phyloP scores from a whole-genome alignment of 2,113 vertebrate genomes.

The Oxygymnocypris stewartii region DNA sequence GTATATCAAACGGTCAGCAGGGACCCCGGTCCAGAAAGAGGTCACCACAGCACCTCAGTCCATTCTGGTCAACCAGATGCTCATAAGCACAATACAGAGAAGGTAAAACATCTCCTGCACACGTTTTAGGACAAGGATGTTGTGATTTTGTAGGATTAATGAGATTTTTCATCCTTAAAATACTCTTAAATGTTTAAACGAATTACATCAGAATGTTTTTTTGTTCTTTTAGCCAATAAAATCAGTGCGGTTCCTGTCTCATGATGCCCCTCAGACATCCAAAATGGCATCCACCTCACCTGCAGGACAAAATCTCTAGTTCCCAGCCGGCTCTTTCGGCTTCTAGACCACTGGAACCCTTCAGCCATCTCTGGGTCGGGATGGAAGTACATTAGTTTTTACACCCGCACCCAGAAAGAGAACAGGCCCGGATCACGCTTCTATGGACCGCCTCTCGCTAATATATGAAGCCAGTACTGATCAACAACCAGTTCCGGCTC shows the following conservation, averaged over 20 bases:
- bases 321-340: constrained; percentile 53
- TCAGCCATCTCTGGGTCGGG: constrained; percentile 74
- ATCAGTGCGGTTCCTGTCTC: constrained; percentile 89
- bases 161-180: background rate
- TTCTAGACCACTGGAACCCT: constrained; percentile 75
- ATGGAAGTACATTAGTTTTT: constrained; percentile 79
- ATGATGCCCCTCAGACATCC: constrained; percentile 76
- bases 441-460: constrained; percentile 62
- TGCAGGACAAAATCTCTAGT: constrained; percentile 61
- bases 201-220: background rate
- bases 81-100: constrained; percentile 80
- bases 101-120: constrained; percentile 73
- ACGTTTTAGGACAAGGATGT: background rate
- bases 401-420: constrained; percentile 75
- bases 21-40: constrained; percentile 74
- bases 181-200: too few relatives aligned
- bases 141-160: background rate
- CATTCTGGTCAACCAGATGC: constrained; percentile 90
- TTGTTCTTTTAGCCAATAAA: constrained; percentile 81
- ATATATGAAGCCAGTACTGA: constrained; percentile 61
- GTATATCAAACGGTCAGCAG: constrained; percentile 74
- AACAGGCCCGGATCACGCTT: constrained; percentile 62
- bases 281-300: constrained; percentile 74
- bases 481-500: constrained; percentile 78
- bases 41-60: constrained; percentile 78